phyloP scores from a whole-genome alignment of 2,113 vertebrate species.

The Bagarius yarrelli region DNA sequence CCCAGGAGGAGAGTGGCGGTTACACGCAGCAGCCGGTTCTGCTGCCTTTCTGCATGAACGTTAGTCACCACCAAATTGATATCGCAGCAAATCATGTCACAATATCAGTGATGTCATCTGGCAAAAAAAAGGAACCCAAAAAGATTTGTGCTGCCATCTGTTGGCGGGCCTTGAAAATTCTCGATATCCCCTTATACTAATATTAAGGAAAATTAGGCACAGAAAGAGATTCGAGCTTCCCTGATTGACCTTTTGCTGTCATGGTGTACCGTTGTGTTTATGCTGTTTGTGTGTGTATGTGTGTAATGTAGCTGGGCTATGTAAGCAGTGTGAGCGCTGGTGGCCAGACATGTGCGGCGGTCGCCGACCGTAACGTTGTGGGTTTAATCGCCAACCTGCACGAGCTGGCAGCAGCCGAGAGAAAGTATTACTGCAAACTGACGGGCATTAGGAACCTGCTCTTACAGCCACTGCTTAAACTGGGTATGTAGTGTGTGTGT shows the following conservation, averaged over 20 bases:
- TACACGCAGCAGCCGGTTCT: constrained; percentile 78
- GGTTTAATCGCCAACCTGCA: constrained; percentile 92
- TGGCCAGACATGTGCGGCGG: constrained; percentile 75
- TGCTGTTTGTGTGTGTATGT: constrained; percentile 8
- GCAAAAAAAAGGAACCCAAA: no score
- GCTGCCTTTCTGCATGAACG: constrained; percentile 85
- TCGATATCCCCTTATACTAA: no score
- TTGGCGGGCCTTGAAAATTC: no score
- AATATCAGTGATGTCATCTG: neutral
- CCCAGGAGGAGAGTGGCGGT: constrained; percentile 59
- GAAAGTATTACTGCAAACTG: constrained; percentile 87
- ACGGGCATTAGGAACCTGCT: constrained; percentile 84
- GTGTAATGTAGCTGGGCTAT: constrained; percentile 80
- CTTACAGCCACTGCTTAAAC: constrained; percentile 86
- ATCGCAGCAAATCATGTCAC: neutral
- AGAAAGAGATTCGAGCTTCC: neutral
- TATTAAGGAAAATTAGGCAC: neutral
- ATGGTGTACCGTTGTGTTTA: neutral
- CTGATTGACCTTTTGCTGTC: constrained; percentile 9
- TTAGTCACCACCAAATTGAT: constrained; percentile 57
- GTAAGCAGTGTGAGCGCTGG: constrained; percentile 86
- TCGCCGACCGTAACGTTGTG: constrained; percentile 88
- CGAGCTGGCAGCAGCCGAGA: constrained; percentile 88
- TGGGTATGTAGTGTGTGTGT: constrained; percentile 74
- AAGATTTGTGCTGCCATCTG: no score